Percentiles rank a stretch among this genome's conserved stretches.
These are phyloP conservation scores for Idaea biselata DNA, from an alignment of 2,888 invertebrate species.

Conservation along the genomic window DNA sequence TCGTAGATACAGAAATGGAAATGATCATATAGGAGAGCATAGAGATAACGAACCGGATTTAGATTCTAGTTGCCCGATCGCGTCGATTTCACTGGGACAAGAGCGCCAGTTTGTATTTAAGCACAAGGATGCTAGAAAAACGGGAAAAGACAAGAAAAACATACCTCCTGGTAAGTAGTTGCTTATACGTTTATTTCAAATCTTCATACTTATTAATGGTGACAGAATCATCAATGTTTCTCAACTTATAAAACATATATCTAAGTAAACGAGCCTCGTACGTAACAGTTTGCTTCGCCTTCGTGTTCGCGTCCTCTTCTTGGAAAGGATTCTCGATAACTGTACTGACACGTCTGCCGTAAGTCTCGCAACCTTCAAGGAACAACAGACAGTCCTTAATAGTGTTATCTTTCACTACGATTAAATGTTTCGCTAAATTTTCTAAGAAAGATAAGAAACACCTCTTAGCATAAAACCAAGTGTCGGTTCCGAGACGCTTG, in stretches of 20 bases:
- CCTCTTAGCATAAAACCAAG: constrained; percentile 98
- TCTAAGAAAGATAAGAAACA: constrained; percentile 96
- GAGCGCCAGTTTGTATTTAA: constrained; percentile 83
- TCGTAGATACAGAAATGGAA: constrained; percentile 83
- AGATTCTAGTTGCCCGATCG: constrained; percentile 82
- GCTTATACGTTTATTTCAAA: constrained; percentile 57
- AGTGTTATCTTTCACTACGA: constrained; percentile 92
- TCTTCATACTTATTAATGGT: constrained; percentile 78
- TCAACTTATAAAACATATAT: constrained; percentile 87
- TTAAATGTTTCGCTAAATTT: constrained; percentile 93
- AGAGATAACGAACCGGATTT: constrained; percentile 86
- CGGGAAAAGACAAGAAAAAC: constrained; percentile 62
- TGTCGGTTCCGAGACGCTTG: constrained; percentile 97
- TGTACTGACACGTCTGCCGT: constrained; percentile 91
- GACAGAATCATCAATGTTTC: constrained; percentile 77
- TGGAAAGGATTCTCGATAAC: constrained; percentile 91
- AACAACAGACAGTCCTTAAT: constrained; percentile 93
- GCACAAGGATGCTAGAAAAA: constrained; percentile 79
- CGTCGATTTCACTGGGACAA: constrained; percentile 85
- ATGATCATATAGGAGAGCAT: constrained; percentile 86
- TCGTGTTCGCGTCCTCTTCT: constrained; percentile 83
- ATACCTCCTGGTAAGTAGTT: constrained; percentile 63
- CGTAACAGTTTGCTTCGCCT: constrained; percentile 93
- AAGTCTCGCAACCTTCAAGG: constrained; percentile 93
- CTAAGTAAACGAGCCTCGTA: constrained; percentile 93